Base-by-base conservation (phyloP, 2,888 invertebrate species). In the Caenorhabditis sinica region DNA sequence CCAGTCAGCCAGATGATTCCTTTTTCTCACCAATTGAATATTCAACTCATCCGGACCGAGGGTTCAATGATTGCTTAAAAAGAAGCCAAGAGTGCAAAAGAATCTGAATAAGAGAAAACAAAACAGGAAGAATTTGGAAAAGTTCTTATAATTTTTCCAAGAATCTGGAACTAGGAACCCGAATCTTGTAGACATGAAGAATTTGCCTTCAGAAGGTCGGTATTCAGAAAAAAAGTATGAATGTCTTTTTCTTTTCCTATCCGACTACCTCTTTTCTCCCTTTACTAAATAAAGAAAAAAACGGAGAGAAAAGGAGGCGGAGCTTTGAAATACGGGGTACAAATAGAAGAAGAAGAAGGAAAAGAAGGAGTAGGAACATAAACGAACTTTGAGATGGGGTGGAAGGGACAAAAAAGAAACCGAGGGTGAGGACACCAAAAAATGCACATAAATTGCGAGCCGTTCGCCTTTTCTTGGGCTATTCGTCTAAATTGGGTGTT, bases 401-500 rank as follows among this genome's bases (percentile, higher is more conserved):
- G 20, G 15, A 15, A 40, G 73, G 45, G 56, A 58, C 30, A 51
- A 53, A 71, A 53, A 63, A 51, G 20, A 43, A 49, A 23, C 13
- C 33, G 28, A 53, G n/a, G 28, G 13, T 28, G 45, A 20, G 40
- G 65, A 65, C 45, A 65, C 45, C 43, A 66, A 66, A 73, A 71
- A 66, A 76, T 72, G 77, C 61, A 36, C 76, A 76, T 69, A 69
- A 76, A 58, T 76, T 66, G 61, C 60, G 58, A 71, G 63, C 56
- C 75, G 71, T 63, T 76, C 76, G 56, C 25, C n/a, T 28, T 25
- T 45, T 45, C 25, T 60, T 33, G 43, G 20, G 49, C 28, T 75
- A 28, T 56, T n/a, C 17, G 51, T 56, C 28, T n/a, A 69, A 76
- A 69, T 66, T 58, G 58, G 76, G 68, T 36, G 76, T 76, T 76